Percentiles rank a stretch among this genome's conserved stretches.
Conservation (phyloP, 2,113 vertebrate genomes). For the Cyphomyrus discorhynchus region DNA sequence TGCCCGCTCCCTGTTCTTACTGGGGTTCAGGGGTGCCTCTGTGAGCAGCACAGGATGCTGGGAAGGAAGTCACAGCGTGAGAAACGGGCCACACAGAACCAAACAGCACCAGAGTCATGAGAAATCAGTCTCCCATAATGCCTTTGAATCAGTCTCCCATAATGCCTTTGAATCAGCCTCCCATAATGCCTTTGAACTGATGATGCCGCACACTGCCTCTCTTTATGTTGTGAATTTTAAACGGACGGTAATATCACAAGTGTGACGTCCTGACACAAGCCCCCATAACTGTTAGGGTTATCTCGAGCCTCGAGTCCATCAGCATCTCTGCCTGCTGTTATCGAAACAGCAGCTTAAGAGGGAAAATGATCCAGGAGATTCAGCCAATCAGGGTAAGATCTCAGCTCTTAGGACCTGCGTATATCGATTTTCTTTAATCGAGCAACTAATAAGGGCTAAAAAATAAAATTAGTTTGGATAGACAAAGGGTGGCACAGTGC, state of each 20-base stretch:
- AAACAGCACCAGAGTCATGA: neutral
- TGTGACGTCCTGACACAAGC: neutral
- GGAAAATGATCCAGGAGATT: neutral
- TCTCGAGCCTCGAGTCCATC: neutral
- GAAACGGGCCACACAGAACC: neutral
- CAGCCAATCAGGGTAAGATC: neutral
- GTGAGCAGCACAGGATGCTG: constrained; percentile 84
- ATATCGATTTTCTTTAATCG: neutral
- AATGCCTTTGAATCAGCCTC: neutral
- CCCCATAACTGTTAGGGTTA: neutral
- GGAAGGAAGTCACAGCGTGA: neutral
- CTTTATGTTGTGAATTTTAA: neutral
- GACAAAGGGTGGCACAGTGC: neutral
- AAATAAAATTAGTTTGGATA: neutral
- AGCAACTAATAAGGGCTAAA: neutral
- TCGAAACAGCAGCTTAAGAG: neutral
- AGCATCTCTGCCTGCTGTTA: neutral
- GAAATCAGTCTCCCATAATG: neutral
- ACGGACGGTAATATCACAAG: neutral
- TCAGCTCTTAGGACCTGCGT: neutral
- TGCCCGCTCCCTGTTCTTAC: constrained; percentile 79
- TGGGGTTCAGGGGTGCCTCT: constrained; percentile 80
- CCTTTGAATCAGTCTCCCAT: neutral
- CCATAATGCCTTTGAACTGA: neutral
- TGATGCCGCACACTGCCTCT: neutral